Evolutionary conservation across 2,797 vertebrate genomes (phyloP).

Genomic region (Steatocranus sp.): DNA sequence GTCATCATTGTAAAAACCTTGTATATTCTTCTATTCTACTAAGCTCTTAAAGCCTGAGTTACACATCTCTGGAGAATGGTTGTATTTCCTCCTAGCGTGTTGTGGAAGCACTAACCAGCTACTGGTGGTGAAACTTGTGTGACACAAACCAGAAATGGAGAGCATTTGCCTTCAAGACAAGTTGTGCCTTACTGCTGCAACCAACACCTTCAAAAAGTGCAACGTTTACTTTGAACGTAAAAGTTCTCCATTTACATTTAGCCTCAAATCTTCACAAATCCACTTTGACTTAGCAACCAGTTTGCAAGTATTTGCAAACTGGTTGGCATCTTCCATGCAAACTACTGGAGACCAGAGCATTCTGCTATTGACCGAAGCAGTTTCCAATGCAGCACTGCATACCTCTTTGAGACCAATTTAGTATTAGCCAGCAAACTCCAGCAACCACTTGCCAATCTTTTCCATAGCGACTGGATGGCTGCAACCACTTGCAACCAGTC

Average conservation of each 20-base stretch:
- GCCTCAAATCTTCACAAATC: neutral
- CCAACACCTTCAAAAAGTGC: neutral
- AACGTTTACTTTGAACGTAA: neutral
- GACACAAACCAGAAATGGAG: neutral
- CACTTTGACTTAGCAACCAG: neutral
- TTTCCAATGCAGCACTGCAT: neutral
- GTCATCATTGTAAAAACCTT: neutral
- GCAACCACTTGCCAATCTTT: neutral
- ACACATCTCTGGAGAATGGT: neutral
- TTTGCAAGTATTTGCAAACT: neutral
- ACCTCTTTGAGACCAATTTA: neutral
- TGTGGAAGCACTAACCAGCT: neutral
- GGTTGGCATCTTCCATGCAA: neutral
- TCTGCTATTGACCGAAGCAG: neutral
- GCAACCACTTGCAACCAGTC: neutral
- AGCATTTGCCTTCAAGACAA: neutral
- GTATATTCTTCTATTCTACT: neutral
- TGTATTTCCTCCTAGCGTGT: rapidly evolving
- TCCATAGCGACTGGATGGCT: neutral
- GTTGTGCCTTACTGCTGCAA: neutral
- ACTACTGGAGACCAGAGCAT: neutral
- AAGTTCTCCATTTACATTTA: neutral
- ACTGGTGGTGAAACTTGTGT: neutral
- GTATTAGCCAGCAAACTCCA: neutral
- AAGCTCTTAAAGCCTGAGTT: neutral